Base-by-base conservation (phyloP, 2,113 vertebrate species). In the Dinomys branickii region DNA sequence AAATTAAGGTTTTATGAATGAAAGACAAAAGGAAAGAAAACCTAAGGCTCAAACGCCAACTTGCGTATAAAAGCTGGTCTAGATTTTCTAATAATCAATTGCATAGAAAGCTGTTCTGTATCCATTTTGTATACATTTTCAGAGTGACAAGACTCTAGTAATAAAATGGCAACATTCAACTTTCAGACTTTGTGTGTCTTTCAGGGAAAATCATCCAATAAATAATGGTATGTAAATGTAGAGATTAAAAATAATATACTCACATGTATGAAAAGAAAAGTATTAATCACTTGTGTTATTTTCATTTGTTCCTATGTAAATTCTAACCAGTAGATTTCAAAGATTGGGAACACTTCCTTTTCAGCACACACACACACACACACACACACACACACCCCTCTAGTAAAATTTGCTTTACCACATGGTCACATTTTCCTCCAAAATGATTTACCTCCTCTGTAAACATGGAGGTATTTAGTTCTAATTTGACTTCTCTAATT, bases 1-100 rank as follows among this genome's bases (percentile, higher is more conserved):
- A 95, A 35, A 93, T 97, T 95, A 96, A 88, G 89, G 94, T 93
- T 98, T 97, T 90, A 82, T 96, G 58, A n/a, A 59, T 85, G 91
- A 22, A 47, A 88, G 96, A 95, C 94, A 92, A 78, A 87, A 84
- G 89, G 94, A 69, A 80, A 12, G 61, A 58, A 97, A 86, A 81
- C 94, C 58, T 50, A 85, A 90, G 73, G 92, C 67, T 58, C 96
- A 87, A 87, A 95, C 2, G 50, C 86, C 88, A 93, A 97, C 65
- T 90, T 96, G 3, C n/a, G 82, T 61, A 69, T 63, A 88, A 77
- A 97, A 69, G 59, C 89, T 95, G 67, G 84, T 94, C 47, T 75
- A 83, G 87, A 92, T 95, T 92, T 89, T 90, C 52, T 28, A 95
- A 80, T 47, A 91, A 88, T 35, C 47, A 41, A 3, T 20, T 90